Conservation (phyloP, 2,113 vertebrate species). For the Grammomys surdaster region DNA sequence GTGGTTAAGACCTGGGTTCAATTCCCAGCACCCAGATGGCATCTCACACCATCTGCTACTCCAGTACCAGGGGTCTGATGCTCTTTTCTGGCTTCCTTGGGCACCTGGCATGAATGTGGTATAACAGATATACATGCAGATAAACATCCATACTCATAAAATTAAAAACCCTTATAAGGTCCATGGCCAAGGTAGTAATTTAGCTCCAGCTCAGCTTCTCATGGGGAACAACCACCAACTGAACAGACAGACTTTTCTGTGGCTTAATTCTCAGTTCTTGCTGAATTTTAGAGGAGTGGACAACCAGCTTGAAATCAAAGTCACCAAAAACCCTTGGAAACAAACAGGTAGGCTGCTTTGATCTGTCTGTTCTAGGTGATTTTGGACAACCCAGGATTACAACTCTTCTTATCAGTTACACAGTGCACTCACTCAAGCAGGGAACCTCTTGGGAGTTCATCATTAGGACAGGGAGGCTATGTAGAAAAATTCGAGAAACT, state of each 20-base stretch:
- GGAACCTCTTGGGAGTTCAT: background rate
- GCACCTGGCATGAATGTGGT: background rate
- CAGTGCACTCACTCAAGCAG: background rate
- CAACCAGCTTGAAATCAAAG: slow-evolving; percentile 39
- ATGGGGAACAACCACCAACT: background rate
- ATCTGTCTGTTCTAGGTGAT: slow-evolving; percentile 43
- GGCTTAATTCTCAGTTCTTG: slow-evolving; percentile 10
- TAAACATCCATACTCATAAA: background rate
- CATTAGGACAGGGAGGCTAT: slow-evolving; percentile 12
- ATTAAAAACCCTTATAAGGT: slow-evolving; percentile 4
- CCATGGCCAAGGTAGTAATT: slow-evolving; percentile 5
- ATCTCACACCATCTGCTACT: background rate
- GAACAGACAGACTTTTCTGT: slow-evolving; percentile 18
- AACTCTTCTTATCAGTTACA: background rate
- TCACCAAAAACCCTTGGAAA: background rate
- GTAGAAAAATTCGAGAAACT: slow-evolving; percentile 53
- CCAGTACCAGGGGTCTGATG: background rate
- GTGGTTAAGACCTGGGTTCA: background rate
- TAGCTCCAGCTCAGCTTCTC: background rate
- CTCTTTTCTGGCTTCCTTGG: background rate
- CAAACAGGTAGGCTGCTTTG: background rate
- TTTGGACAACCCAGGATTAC: slow-evolving; percentile 34
- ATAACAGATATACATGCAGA: background rate
- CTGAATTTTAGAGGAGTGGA: slow-evolving; percentile 4
- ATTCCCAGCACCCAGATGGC: background rate